These are phyloP conservation scores for Eupithecia vulgata DNA, from an alignment of 2,888 invertebrate species.

Conservation along the genomic window DNA sequence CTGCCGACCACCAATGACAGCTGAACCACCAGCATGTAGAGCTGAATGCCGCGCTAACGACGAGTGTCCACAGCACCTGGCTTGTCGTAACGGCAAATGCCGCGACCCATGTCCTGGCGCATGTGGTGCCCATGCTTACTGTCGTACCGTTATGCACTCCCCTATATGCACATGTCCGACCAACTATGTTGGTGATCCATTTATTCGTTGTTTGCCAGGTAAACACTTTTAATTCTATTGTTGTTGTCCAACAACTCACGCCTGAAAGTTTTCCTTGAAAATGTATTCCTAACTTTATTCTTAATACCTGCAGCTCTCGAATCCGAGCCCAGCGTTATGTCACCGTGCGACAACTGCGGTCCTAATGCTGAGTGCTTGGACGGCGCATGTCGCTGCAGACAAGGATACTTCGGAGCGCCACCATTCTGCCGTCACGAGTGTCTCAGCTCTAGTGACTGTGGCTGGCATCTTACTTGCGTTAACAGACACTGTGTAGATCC, in stretches of 20 bases:
- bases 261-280: neutral
- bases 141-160: slow-evolving; percentile 88
- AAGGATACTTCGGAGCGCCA: slow-evolving; percentile 88
- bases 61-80: slow-evolving; percentile 86
- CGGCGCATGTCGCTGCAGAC: slow-evolving; percentile 87
- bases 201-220: slow-evolving; percentile 86
- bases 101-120: slow-evolving; percentile 89
- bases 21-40: slow-evolving; percentile 89
- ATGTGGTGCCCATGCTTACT: slow-evolving; percentile 89
- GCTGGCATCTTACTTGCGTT: slow-evolving; percentile 87
- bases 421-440: slow-evolving; percentile 90
- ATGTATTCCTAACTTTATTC: neutral
- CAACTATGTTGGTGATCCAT: slow-evolving; percentile 90
- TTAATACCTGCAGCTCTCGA: slow-evolving; percentile 46
- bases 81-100: slow-evolving; percentile 87
- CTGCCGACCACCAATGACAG: slow-evolving; percentile 87
- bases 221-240: slow-evolving; percentile 47
- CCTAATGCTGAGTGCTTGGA: slow-evolving; percentile 88
- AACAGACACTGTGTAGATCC: slow-evolving; percentile 89
- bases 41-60: slow-evolving; percentile 90
- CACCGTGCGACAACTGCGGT: slow-evolving; percentile 89
- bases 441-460: slow-evolving; percentile 88
- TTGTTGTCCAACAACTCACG: slow-evolving; percentile 1
- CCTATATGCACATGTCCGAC: slow-evolving; percentile 90
- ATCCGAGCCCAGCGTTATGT: slow-evolving; percentile 72